Evolutionary conservation across 2,888 invertebrate genomes (phyloP), one percentile per base, ranked within the genome.

Genomic region (Elmis aenea): DNA sequence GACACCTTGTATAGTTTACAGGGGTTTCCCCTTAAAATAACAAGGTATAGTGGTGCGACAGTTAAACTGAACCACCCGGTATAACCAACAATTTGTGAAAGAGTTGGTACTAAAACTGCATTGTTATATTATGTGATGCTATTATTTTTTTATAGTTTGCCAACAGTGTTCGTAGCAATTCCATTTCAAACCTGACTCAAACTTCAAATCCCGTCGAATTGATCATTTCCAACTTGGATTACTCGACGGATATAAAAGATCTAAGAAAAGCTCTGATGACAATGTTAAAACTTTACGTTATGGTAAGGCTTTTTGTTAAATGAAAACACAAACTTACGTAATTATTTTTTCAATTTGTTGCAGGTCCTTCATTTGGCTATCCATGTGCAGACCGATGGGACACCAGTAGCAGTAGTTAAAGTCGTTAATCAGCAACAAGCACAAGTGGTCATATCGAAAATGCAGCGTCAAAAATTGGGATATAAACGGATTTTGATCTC

Each of bases 391-490:
- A 70, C 76, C 1, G 83, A 84, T 61, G 82, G 82, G 26, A 77
- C 75, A 36, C 73, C 82, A 12, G 72, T 83, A 3, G 90, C 85
- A 0, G 75, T 75, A 12, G 77, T 91, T 0, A 77, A 78, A 55
- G 78, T 92, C 69, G 75, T 39, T 65, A 77, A 50, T 54, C 62
- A 61, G 30, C 77, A 83, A 64, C 77, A 87, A 45, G 82, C 82
- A 1, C 76, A 82, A 33, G 72, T 78, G 12, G 83, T 84, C 16
- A 88, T 92, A 46, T 86, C 89, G 0, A 83, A 87, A 57, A 72
- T 91, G 27, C 91, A 92, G 65, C 79, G 88, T 36, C 81, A 83
- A 38, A 85, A 87, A 58, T 73, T 92, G 37, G 91, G 86, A 4
- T 82, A 82, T 48, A 85, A 87, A 55, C 71, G 89, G 29, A 84